phyloP scores from a whole-genome alignment of 2,797 vertebrate genomes.

The Podarcis siculus region DNA sequence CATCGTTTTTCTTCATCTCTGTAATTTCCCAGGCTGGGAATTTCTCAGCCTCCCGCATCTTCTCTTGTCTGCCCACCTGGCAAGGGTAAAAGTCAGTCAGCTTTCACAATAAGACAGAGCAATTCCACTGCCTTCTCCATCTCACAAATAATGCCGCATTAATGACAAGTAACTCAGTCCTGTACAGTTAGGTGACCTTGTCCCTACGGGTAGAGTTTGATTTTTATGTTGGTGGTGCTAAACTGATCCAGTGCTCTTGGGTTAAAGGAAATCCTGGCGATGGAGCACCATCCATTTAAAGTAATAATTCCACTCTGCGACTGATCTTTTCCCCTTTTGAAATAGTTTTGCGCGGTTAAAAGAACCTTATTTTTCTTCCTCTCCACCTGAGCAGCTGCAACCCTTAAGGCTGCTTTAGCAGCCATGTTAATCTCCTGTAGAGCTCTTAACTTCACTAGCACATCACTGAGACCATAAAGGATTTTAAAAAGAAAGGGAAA shows the following conservation, averaged over 20 bases:
- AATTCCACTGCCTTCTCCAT: not conserved
- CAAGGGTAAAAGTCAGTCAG: not conserved
- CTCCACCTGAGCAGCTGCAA: not conserved
- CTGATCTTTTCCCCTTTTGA: not conserved
- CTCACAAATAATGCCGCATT: constrained; percentile 3
- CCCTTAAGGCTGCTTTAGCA: not conserved
- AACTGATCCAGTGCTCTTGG: not conserved
- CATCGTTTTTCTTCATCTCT: not conserved
- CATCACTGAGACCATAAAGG: not conserved
- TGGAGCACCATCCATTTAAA: not conserved
- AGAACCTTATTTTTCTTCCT: not conserved
- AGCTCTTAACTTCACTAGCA: not conserved
- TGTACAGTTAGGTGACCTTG: not conserved
- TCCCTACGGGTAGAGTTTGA: not conserved
- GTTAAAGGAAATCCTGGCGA: constrained; percentile 10
- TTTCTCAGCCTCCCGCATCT: not conserved
- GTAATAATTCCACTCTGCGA: not conserved
- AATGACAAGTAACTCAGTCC: not conserved
- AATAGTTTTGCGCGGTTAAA: constrained; percentile 3
- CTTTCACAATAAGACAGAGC: not conserved
- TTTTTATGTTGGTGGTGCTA: not conserved
- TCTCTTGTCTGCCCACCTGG: not conserved
- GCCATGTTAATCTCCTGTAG: not conserved
- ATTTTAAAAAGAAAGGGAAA: not conserved
- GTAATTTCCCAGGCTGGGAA: not conserved